Evolutionary conservation across 2,888 invertebrate genomes (phyloP).

Genomic region (Drosophila anomalata): DNA sequence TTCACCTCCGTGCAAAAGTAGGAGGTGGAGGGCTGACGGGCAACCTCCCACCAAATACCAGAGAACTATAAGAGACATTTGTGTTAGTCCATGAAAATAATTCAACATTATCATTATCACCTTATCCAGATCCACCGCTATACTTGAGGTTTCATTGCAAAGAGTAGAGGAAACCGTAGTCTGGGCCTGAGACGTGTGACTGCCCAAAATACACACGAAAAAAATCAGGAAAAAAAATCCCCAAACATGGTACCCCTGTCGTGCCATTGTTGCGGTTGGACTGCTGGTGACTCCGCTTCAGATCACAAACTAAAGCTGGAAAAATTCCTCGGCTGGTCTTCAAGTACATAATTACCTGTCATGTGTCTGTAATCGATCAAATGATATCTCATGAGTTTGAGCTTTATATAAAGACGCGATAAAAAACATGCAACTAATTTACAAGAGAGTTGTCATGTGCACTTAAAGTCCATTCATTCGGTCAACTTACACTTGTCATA

Average conservation of each 20-base stretch:
- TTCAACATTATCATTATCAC: constrained; percentile 12
- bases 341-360: constrained; percentile 29
- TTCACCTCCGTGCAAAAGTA: constrained; percentile 61
- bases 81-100: neutral
- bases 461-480: neutral
- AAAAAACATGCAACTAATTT: neutral
- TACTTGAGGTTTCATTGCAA: constrained; percentile 44
- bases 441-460: neutral
- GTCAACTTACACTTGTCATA: neutral
- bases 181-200: constrained; percentile 31
- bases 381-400: constrained; percentile 46
- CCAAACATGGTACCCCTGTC: constrained; percentile 1
- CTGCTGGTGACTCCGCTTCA: constrained; percentile 36
- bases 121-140: constrained; percentile 46
- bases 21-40: constrained; percentile 57
- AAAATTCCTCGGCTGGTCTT: neutral
- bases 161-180: neutral
- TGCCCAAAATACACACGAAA: constrained; percentile 28
- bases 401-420: neutral
- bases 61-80: constrained; percentile 44
- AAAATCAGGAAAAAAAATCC: constrained; percentile 22
- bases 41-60: constrained; percentile 73
- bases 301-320: constrained; percentile 26
- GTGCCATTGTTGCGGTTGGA: constrained; percentile 36
- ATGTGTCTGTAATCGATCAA: constrained; percentile 55